phyloP scores from a whole-genome alignment of 2,888 invertebrate genomes.

The Diadromus collaris region DNA sequence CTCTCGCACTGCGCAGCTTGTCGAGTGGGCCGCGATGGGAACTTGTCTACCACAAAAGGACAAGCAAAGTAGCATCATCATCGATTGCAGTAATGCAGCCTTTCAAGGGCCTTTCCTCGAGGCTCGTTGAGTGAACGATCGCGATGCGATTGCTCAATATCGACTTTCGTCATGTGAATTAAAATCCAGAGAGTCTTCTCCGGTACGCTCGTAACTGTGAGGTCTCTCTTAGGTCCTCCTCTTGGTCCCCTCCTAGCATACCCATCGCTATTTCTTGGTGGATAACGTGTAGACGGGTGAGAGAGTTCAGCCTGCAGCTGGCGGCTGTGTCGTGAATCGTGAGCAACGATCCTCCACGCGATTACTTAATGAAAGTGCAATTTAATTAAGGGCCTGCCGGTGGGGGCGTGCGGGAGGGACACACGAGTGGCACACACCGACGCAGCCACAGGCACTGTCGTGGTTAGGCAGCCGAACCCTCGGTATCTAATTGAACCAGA shows the following conservation, averaged over 20 bases:
- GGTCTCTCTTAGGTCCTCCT: neutral
- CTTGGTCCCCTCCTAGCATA: neutral
- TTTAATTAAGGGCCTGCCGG: conserved; percentile 56
- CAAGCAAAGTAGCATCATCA: conserved; percentile 16
- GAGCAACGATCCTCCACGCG: conserved; percentile 49
- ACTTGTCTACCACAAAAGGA: conserved; percentile 29
- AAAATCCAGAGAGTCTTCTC: conserved; percentile 7
- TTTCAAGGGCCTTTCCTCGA: conserved; percentile 9
- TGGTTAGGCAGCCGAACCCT: conserved; percentile 39
- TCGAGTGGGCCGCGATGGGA: conserved; percentile 9
- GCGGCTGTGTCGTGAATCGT: conserved; percentile 29
- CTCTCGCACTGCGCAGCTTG: neutral
- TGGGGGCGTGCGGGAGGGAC: too few relatives aligned
- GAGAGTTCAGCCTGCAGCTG: neutral
- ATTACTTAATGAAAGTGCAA: conserved; percentile 60
- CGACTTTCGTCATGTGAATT: conserved; percentile 26
- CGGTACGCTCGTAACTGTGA: neutral
- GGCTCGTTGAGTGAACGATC: conserved; percentile 7
- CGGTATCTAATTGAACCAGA: conserved; percentile 58
- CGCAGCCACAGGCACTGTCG: conserved; percentile 18
- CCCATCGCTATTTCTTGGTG: conserved; percentile 6
- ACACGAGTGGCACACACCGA: neutral
- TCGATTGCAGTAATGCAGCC: conserved; percentile 14
- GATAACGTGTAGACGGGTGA: conserved; percentile 9
- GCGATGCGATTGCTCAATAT: conserved; percentile 1